A percentile compares a stretch with the other conserved stretches of the same genome.
Evolutionary conservation across 2,888 invertebrate genomes (phyloP).

Genomic region (Drosophila recens): DNA sequence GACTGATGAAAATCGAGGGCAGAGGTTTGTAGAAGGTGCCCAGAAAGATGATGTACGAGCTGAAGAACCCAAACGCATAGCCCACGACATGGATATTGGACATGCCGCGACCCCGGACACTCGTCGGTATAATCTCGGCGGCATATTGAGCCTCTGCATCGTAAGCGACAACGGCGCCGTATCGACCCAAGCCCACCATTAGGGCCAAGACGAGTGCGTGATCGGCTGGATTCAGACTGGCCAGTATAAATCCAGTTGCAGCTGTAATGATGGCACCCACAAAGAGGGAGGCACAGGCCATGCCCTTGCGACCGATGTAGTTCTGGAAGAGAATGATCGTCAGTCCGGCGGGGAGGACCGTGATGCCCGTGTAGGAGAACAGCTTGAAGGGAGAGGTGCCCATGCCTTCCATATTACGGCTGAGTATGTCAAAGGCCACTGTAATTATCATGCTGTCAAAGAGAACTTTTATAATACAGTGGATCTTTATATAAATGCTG

Average conservation of each 20-base stretch:
- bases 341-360: conserved; percentile 86
- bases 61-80: conserved; percentile 87
- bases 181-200: conserved; percentile 86
- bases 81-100: conserved; percentile 88
- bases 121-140: conserved; percentile 88
- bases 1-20: conserved; percentile 87
- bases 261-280: conserved; percentile 86
- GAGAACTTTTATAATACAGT: background rate
- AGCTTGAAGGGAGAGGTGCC: conserved; percentile 86
- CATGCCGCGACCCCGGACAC: conserved; percentile 88
- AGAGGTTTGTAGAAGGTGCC: conserved; percentile 85
- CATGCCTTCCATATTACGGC: conserved; percentile 87
- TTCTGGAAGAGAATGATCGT: conserved; percentile 84
- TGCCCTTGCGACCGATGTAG: conserved; percentile 86
- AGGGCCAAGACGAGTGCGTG: conserved; percentile 84
- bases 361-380: conserved; percentile 86
- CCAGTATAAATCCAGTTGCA: conserved; percentile 85
- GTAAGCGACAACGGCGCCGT: conserved; percentile 87
- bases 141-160: conserved; percentile 89
- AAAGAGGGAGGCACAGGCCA: conserved; percentile 86
- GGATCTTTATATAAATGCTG: no score
- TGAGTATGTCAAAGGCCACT: conserved; percentile 87
- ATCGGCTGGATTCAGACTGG: conserved; percentile 71
- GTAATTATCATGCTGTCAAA: conserved; percentile 87
- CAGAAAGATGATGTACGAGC: conserved; percentile 86